Base-by-base conservation (phyloP, 2,113 vertebrate species). In the Acanthisitta chloris region DNA sequence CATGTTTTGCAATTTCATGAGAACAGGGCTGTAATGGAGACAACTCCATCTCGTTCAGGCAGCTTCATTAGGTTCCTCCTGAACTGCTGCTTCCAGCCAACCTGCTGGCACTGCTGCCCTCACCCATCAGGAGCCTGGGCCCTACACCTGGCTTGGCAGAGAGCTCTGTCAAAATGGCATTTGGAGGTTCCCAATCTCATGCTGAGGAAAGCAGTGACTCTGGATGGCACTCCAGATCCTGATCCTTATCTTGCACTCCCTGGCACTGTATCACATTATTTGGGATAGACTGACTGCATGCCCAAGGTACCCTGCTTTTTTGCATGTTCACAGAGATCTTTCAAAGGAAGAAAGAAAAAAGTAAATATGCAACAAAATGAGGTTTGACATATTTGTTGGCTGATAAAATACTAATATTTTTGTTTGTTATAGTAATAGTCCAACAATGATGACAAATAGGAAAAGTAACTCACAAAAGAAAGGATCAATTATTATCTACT, bases 321-420 rank as follows among this genome's bases (percentile, higher is more conserved):
- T 65, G 14, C 17, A 82, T 74, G 86, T 67, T 82, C 36, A 55
- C 8, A 40, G 12, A 4, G 8, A 69, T 14, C 90, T 85, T 12
- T 12, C 28, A 76, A 85, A 61, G 3, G n/a, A 76, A 54, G 16
- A 20, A 31, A 52, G 4, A 52, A 28, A 58, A 45, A 21, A 25
- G 43, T 0, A 14, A 34, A n/a, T 3, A 33, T 0, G 1, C 18
- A 66, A 55, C 20, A 64, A 87, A 58, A 33, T 0, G 29, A 77
- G 10, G 15, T 55, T 61, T 69, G 20, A 28, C 9, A 21, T 25
- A 38, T 84, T 61, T 65, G 3, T 65, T 78, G 31, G n/a, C 17
- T 57, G n/a, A 73, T 36, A 61, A 77, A 81, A 48, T 21, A 69
- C 11, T 4, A 84, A 12, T 83, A 49, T 38, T 59, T 87, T 81